Evolutionary conservation across 2,888 invertebrate species (phyloP).

Genomic region (Agrenia bidenticulata): DNA sequence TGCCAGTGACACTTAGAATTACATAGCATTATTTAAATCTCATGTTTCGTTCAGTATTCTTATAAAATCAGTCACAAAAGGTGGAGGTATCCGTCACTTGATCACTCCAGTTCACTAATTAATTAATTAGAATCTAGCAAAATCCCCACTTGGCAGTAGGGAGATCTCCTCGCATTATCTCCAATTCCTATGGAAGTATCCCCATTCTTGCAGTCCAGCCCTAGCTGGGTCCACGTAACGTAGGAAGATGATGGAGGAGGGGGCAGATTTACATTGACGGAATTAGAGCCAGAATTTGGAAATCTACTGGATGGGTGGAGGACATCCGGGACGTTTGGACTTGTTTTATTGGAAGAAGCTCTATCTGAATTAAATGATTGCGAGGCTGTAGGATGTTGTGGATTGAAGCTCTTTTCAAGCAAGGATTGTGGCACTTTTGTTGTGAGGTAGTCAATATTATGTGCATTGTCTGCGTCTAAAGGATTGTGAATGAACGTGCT

Average conservation of each 20-base stretch:
- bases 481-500: no score
- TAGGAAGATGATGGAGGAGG: conserved; percentile 31
- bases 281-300: neutral
- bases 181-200: conserved; percentile 22
- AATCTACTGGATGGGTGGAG: conserved; percentile 4
- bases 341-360: conserved; percentile 4
- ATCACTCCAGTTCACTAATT: no score
- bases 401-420: no score
- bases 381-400: no score
- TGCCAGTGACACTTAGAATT: no score
- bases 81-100: no score
- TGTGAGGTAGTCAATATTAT: no score
- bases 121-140: conserved; percentile 36
- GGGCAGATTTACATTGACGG: conserved; percentile 13
- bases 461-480: no score
- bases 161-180: conserved; percentile 31
- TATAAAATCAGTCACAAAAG: no score
- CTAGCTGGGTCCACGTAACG: conserved; percentile 47
- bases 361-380: neutral
- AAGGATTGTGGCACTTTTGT: no score
- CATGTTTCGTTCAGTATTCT: no score
- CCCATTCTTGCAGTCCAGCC: conserved; percentile 47
- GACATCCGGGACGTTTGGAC: conserved; percentile 19
- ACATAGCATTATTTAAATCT: no score
- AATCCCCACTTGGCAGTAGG: conserved; percentile 51